Evolutionary conservation across 2,113 vertebrate genomes (phyloP).

Genomic region (Misgurnus mizolepis): DNA sequence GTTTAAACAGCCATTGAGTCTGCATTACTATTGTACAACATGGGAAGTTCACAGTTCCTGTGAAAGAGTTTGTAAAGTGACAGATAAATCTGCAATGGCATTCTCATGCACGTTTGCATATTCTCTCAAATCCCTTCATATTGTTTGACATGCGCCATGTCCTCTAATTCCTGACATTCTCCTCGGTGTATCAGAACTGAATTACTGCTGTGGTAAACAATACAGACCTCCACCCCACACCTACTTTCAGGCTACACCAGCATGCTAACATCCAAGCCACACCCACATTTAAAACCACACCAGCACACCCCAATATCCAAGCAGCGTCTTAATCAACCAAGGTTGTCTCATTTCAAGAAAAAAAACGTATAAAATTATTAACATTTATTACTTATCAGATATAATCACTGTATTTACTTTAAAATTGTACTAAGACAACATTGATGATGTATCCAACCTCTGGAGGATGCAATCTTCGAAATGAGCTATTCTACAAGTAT

Average conservation of each 20-base stretch:
- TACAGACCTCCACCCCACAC: too few species aligned
- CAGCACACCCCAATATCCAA: background rate
- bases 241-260: slow-evolving; percentile 3
- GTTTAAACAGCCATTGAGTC: background rate
- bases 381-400: too few species aligned
- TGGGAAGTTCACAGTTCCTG: background rate
- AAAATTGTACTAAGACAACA: too few species aligned
- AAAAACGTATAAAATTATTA: too few species aligned
- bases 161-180: slow-evolving; percentile 55
- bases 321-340: too few species aligned
- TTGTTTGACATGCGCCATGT: slow-evolving; percentile 60
- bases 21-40: background rate
- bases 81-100: slow-evolving; percentile 15
- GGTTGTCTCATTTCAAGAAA: too few species aligned
- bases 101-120: slow-evolving; percentile 27
- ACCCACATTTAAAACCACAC: background rate
- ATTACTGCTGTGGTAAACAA: slow-evolving; percentile 49
- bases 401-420: too few species aligned
- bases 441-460: too few species aligned
- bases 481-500: too few species aligned
- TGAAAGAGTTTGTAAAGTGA: background rate
- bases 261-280: slow-evolving; percentile 2
- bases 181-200: slow-evolving; percentile 34
- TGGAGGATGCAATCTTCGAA: too few species aligned
- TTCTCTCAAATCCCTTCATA: slow-evolving; percentile 54